Base-by-base conservation (phyloP, 2,113 vertebrate species). In the Podarcis muralis region DNA sequence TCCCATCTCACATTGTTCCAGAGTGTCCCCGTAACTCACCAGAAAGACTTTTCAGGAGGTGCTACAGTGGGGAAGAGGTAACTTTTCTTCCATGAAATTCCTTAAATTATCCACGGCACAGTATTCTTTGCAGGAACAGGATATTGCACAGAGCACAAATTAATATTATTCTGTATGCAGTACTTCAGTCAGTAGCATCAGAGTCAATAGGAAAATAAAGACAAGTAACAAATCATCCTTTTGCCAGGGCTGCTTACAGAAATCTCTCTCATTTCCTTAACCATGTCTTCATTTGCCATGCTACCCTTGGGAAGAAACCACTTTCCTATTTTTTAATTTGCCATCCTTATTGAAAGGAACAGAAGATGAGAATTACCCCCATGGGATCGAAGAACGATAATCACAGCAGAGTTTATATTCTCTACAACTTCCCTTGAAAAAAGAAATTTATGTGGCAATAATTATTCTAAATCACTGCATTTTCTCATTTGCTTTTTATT, bases 331-430 rank as follows among this genome's bases (percentile, higher is more conserved):
- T 48, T 88, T 53, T 18, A 62, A 84, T 59, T 77, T 79, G 72
- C 59, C n/a, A 37, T 78, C 74, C 84, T 84, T 88, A 88, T 88
- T 53, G 48, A 53, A 66, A 65, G 37, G 81, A 83, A 43, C 74
- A 83, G 40, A 88, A 83, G 40, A 77, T 83, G n/a, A 83, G 32
- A 83, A 88, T 88, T 88, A 48, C n/a, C 59, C 37, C 62, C n/a
- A 53, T 78, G 75, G 74, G 43, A 71, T 7, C 76, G 40, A 78
- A 37, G 25, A 78, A 65, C 32, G 11, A 32, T 69, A 48, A 77
- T 66, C 62, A 48, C 53, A 57, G 87, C 23, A 88, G 23, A 77
- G 84, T 78, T 83, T 83, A 78, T 32, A 69, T 88, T 71, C 59
- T 13, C 40, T 12, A 59, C 3, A 2, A 35, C 43, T 78, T 86